These are phyloP conservation scores for Synergus gifuensis DNA, from an alignment of 2,888 invertebrate species.

Conservation along the genomic window DNA sequence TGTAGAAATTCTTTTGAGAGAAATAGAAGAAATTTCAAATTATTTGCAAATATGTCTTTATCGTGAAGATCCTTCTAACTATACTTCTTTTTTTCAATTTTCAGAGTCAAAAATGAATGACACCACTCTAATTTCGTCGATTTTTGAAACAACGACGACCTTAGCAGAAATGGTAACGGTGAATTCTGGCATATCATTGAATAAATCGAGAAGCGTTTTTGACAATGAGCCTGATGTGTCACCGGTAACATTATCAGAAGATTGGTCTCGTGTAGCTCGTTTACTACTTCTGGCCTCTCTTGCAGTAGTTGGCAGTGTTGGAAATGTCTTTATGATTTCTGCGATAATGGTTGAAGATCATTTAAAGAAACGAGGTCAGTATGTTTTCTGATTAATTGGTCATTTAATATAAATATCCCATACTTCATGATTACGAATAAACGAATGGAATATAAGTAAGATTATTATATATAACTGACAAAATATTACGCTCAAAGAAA, in stretches of 20 bases:
- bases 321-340: constrained; percentile 88
- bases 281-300: constrained; percentile 83
- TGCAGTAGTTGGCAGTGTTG: constrained; percentile 84
- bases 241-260: constrained; percentile 83
- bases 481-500: too few species aligned
- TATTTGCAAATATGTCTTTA: too few species aligned
- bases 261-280: constrained; percentile 85
- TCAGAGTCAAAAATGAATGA: constrained; percentile 25
- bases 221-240: constrained; percentile 79
- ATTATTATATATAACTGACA: too few species aligned
- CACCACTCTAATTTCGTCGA: constrained; percentile 52
- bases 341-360: constrained; percentile 86
- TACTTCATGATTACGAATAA: too few species aligned
- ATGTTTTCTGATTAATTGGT: background rate
- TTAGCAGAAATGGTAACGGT: constrained; percentile 62
- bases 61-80: too few species aligned
- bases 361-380: constrained; percentile 83
- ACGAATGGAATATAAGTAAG: too few species aligned
- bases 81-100: constrained; percentile 8
- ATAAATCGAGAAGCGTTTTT: constrained; percentile 59
- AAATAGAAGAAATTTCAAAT: too few species aligned
- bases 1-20: too few species aligned
- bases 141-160: constrained; percentile 56
- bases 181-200: constrained; percentile 63
- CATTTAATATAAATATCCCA: background rate